Evolutionary conservation across 2,888 invertebrate species (phyloP).

Genomic region (Acronicta alni): DNA sequence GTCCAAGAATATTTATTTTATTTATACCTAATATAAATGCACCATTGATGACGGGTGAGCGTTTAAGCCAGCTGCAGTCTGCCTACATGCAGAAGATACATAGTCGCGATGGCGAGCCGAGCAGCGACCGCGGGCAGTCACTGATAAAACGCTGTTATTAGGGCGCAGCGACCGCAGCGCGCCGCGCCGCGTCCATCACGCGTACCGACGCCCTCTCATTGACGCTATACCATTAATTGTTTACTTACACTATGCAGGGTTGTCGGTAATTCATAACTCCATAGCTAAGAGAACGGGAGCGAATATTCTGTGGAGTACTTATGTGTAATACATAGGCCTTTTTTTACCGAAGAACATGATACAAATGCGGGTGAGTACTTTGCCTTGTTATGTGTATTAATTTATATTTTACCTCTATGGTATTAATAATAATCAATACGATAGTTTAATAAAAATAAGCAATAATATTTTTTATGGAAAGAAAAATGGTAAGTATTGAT

Average conservation of each 20-base stretch:
- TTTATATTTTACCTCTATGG: too few relatives aligned
- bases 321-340: too few relatives aligned
- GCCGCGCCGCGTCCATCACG: constrained; percentile 75
- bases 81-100: constrained; percentile 45
- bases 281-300: background rate
- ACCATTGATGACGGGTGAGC: constrained; percentile 38
- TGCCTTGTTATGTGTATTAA: too few relatives aligned
- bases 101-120: constrained; percentile 43
- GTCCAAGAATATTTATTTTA: too few relatives aligned
- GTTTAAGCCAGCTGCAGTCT: constrained; percentile 48
- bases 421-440: too few relatives aligned
- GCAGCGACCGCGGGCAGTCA: constrained; percentile 69
- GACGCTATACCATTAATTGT: constrained; percentile 60
- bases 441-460: too few relatives aligned
- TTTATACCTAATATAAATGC: constrained; percentile 6
- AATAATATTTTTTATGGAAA: too few relatives aligned
- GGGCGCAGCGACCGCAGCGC: constrained; percentile 72
- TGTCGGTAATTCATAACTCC: constrained; percentile 26
- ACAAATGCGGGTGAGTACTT: too few relatives aligned
- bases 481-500: too few relatives aligned
- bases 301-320: background rate
- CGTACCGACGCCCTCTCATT: constrained; percentile 59
- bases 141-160: constrained; percentile 87
- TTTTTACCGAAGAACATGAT: too few relatives aligned
- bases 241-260: constrained; percentile 45